Percentiles rank a stretch among this genome's conserved stretches.
Evolutionary conservation across 2,113 vertebrate species (phyloP).

Genomic region (Rafetus swinhoei): DNA sequence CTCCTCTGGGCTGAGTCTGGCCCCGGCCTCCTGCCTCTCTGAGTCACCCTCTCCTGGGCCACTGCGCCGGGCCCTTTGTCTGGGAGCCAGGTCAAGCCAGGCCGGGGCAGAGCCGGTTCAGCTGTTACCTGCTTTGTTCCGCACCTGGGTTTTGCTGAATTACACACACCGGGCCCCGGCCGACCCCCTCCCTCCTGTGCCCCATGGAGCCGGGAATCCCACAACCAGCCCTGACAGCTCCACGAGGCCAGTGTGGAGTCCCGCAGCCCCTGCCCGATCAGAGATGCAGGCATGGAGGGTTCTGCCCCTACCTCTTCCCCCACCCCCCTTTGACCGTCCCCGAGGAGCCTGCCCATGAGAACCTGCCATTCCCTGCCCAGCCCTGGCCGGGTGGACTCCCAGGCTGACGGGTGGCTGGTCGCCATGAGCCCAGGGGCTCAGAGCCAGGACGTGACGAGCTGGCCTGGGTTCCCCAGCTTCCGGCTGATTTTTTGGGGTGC

Average conservation of each 20-base stretch:
- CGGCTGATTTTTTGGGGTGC: background rate
- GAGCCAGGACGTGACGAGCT: too few relatives aligned
- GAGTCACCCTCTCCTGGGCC: background rate
- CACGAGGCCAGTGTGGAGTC: background rate
- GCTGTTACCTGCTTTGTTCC: background rate
- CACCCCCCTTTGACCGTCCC: too few relatives aligned
- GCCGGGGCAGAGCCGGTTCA: background rate
- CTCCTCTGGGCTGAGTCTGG: too few relatives aligned
- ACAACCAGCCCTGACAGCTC: background rate
- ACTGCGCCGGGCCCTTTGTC: background rate
- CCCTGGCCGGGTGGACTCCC: background rate
- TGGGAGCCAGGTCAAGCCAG: background rate
- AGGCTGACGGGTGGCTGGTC: background rate
- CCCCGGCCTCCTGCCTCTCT: background rate
- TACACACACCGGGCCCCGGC: background rate
- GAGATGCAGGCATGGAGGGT: background rate
- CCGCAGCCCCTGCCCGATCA: background rate
- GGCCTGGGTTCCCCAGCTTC: too few relatives aligned
- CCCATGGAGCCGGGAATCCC: background rate
- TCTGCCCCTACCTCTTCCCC: background rate
- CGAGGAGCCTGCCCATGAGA: too few relatives aligned
- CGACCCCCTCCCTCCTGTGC: background rate
- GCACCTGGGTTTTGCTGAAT: background rate
- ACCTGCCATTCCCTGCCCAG: background rate
- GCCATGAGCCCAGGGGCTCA: background rate